Evolutionary conservation across 2,797 vertebrate genomes (phyloP).

Genomic region (Syngnathus rostellatus): DNA sequence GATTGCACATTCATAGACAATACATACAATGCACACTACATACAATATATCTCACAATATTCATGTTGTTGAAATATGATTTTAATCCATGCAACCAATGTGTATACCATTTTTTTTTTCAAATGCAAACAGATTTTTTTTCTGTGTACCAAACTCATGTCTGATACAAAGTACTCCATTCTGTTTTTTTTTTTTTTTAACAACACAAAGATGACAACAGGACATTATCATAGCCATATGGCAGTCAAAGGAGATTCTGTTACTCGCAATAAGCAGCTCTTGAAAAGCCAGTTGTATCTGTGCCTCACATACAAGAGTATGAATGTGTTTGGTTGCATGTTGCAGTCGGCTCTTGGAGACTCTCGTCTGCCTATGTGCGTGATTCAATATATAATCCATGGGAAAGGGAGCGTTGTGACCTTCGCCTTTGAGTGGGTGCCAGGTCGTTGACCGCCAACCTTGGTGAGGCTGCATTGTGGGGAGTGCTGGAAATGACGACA

Average conservation of each 20-base stretch:
- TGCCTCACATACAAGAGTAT: conserved; percentile 5
- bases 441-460: conserved; percentile 35
- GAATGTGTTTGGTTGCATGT: conserved; percentile 4
- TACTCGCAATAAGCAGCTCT: not conserved
- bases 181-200: no score
- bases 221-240: not conserved
- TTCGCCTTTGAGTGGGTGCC: conserved; percentile 39
- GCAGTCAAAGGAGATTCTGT: not conserved
- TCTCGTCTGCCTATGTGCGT: conserved; percentile 14
- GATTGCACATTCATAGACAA: no score
- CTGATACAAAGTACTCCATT: no score
- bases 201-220: no score
- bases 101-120: no score
- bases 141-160: no score
- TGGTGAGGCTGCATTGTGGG: conserved; percentile 22
- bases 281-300: conserved; percentile 9
- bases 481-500: conserved; percentile 9
- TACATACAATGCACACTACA: no score
- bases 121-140: no score
- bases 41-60: no score
- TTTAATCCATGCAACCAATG: no score
- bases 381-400: conserved; percentile 27
- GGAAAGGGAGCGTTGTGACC: conserved; percentile 37
- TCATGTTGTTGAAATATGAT: no score
- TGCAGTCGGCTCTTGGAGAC: conserved; percentile 11